A percentile compares a stretch with the other conserved stretches of the same genome.
Evolutionary conservation across 2,113 vertebrate genomes (phyloP).

Genomic region (Tetrax tetrax): DNA sequence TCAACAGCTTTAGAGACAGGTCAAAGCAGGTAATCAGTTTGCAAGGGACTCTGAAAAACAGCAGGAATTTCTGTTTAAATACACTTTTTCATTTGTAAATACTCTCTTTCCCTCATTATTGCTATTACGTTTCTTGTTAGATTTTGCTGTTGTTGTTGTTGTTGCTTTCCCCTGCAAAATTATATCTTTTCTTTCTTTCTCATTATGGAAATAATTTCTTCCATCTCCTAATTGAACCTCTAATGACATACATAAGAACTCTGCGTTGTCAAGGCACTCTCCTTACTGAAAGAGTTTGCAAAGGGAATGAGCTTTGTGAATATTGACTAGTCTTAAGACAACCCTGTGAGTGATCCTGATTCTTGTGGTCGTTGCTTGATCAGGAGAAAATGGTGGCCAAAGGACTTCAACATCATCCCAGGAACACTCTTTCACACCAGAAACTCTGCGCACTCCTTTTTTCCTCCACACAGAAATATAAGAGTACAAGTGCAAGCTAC

Average conservation of each 20-base stretch:
- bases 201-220: neutral
- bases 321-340: neutral
- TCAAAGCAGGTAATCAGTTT: conserved; percentile 52
- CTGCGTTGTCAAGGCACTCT: neutral
- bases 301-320: neutral
- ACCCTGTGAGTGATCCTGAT: neutral
- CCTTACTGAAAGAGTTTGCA: neutral
- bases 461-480: neutral
- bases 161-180: neutral
- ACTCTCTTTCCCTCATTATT: neutral
- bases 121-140: neutral
- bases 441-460: neutral
- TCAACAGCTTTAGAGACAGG: conserved; percentile 47
- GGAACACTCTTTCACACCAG: neutral
- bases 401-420: neutral
- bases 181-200: neutral
- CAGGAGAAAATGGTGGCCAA: neutral
- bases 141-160: too few species aligned
- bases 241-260: neutral
- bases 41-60: neutral
- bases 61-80: neutral
- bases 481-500: neutral
- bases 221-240: neutral
- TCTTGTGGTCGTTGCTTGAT: neutral
- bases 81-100: neutral